Conservation (phyloP, 2,113 vertebrate species). For the Euleptes europaea region DNA sequence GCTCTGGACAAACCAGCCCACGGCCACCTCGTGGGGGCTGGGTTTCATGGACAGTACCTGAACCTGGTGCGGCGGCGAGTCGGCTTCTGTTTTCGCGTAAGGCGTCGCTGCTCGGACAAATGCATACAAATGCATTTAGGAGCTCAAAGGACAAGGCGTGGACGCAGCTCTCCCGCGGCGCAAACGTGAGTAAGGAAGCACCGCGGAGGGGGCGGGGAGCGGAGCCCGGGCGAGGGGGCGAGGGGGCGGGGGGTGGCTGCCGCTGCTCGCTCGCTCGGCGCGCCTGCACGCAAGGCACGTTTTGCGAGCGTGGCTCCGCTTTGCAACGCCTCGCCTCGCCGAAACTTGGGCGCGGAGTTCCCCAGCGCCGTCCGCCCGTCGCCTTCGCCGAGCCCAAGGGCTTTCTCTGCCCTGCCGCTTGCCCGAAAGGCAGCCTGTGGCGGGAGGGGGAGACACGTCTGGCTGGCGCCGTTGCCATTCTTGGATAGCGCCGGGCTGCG, state of each 20-base stretch:
- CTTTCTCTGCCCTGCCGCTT: constrained; percentile 20
- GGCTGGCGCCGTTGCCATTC: constrained; percentile 16
- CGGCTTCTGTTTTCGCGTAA: constrained; percentile 88
- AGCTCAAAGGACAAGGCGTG: constrained; percentile 96
- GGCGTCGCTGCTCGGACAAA: constrained; percentile 93
- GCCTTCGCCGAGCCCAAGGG: constrained; percentile 11
- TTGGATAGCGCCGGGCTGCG: not conserved
- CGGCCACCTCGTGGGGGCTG: not conserved
- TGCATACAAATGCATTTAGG: constrained; percentile 99
- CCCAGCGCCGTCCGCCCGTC: not conserved
- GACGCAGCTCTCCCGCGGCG: constrained; percentile 86
- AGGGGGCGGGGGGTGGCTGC: not conserved
- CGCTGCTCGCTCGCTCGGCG: not conserved
- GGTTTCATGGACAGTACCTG: constrained; percentile 71
- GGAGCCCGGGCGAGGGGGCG: not conserved
- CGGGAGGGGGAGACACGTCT: not conserved
- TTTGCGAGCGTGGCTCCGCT: not conserved
- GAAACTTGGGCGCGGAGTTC: too few relatives aligned
- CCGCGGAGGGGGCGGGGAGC: not conserved
- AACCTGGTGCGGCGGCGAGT: constrained; percentile 51
- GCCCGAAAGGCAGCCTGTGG: constrained; percentile 26
- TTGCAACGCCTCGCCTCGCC: not conserved
- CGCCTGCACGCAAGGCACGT: not conserved
- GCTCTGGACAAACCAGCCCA: not conserved
- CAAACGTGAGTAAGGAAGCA: constrained; percentile 84